Conservation (phyloP, 1,140 invertebrate genomes). For the Dendroctonus valens region DNA sequence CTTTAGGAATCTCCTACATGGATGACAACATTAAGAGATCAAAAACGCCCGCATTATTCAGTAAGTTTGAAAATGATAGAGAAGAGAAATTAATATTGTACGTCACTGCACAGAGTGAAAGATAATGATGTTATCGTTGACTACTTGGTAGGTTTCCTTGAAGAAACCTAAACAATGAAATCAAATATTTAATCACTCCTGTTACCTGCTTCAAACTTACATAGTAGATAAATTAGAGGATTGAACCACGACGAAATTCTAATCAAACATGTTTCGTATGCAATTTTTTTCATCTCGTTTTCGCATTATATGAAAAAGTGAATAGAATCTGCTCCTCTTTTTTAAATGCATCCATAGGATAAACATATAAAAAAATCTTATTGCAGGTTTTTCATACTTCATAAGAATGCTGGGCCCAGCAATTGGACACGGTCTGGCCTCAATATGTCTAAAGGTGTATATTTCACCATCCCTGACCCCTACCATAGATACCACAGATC, state of each 20-base stretch:
- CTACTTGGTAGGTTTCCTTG: no score
- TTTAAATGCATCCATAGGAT: not conserved
- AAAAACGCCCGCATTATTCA: slow-evolving; percentile 65
- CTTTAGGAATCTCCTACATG: slow-evolving; percentile 69
- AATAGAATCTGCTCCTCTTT: not conserved
- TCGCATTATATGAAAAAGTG: not conserved
- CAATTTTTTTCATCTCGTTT: not conserved
- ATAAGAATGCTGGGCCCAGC: slow-evolving; percentile 70
- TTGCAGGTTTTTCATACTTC: slow-evolving; percentile 66
- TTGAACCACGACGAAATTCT: no score
- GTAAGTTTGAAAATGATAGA: slow-evolving; percentile 49
- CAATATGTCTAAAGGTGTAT: slow-evolving; percentile 67
- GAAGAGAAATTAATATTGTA: not conserved
- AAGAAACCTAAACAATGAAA: no score
- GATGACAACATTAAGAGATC: slow-evolving; percentile 70
- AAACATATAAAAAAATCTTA: not conserved
- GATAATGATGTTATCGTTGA: no score
- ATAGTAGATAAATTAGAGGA: no score
- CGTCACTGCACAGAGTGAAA: no score
- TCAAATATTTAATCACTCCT: no score
- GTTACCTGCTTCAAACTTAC: no score
- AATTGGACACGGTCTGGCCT: slow-evolving; percentile 68
- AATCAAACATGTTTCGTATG: not conserved
- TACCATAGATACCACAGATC: slow-evolving; percentile 66
- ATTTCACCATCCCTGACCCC: slow-evolving; percentile 68